phyloP scores from a whole-genome alignment of 2,797 vertebrate genomes.

The Zenarchopterus dispar region DNA sequence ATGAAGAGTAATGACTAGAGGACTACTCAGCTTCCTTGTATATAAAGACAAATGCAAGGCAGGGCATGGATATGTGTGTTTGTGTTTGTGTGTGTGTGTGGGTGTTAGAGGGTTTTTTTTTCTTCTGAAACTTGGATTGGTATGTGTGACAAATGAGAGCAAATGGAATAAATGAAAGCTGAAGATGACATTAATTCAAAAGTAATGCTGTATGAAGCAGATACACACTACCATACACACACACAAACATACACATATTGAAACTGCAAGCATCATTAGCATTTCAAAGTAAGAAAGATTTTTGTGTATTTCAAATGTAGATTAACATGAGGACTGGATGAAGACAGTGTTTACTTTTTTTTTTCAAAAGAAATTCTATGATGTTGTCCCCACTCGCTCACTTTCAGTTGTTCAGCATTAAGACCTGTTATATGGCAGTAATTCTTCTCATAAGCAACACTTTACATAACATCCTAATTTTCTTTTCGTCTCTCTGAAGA shows the following conservation, averaged over 20 bases:
- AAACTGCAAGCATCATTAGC: slow-evolving; percentile 63
- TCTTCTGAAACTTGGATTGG: not conserved
- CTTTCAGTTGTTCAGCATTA: too few relatives aligned
- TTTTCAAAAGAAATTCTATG: not conserved
- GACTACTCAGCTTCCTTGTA: slow-evolving; percentile 42
- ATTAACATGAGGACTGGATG: slow-evolving; percentile 74
- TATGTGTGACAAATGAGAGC: slow-evolving; percentile 56
- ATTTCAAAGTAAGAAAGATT: slow-evolving; percentile 78
- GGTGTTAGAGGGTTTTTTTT: not conserved
- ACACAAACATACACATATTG: slow-evolving; percentile 22
- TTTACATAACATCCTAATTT: not conserved
- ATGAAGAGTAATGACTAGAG: slow-evolving; percentile 63
- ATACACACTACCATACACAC: slow-evolving; percentile 27
- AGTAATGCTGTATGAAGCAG: slow-evolving; percentile 37
- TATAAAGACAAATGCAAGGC: slow-evolving; percentile 56
- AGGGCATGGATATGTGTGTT: slow-evolving; percentile 3
- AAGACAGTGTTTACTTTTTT: slow-evolving; percentile 53
- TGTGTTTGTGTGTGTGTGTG: slow-evolving; percentile 16
- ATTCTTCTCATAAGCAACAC: not conserved
- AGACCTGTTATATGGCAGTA: not conserved
- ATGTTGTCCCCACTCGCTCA: too few relatives aligned
- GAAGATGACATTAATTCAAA: slow-evolving; percentile 57
- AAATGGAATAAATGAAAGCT: slow-evolving; percentile 59
- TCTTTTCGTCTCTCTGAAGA: not conserved
- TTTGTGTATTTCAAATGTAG: slow-evolving; percentile 69